These are phyloP conservation scores for Theristicus caerulescens DNA, from an alignment of 2,113 vertebrate species.

Conservation along the genomic window DNA sequence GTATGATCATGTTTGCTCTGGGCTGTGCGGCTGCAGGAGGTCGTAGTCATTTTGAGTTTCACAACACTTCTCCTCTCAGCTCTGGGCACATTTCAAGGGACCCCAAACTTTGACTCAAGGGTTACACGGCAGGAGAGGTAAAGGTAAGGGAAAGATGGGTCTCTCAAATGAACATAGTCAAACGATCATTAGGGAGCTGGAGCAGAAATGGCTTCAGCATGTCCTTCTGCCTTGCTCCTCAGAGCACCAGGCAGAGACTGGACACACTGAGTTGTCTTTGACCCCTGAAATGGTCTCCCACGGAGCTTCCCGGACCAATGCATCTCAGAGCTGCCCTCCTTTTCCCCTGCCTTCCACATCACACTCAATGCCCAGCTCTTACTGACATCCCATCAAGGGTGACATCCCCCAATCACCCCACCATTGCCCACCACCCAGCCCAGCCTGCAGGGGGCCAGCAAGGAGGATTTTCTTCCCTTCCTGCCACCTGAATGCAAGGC, in stretches of 20 bases:
- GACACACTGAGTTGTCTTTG: background rate
- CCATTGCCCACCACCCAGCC: background rate
- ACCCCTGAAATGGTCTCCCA: background rate
- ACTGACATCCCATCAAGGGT: background rate
- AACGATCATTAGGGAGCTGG: background rate
- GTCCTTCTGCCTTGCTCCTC: background rate
- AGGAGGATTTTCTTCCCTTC: background rate
- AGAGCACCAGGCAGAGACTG: background rate
- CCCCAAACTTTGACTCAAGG: background rate
- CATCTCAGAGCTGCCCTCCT: background rate
- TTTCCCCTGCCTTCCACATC: background rate
- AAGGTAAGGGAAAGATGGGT: background rate
- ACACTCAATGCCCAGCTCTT: background rate
- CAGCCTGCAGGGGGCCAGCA: background rate
- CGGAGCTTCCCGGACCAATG: background rate
- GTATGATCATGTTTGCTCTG: background rate
- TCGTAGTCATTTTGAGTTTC: background rate
- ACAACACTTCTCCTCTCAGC: background rate
- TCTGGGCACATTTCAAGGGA: background rate
- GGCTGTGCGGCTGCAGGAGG: fast-evolving
- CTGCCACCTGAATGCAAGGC: background rate
- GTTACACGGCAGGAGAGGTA: background rate
- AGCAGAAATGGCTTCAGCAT: background rate
- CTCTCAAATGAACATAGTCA: background rate
- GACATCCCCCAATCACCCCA: background rate